These are phyloP conservation scores for Stenoptilia bipunctidactyla DNA, from an alignment of 2,888 invertebrate genomes.

Conservation along the genomic window DNA sequence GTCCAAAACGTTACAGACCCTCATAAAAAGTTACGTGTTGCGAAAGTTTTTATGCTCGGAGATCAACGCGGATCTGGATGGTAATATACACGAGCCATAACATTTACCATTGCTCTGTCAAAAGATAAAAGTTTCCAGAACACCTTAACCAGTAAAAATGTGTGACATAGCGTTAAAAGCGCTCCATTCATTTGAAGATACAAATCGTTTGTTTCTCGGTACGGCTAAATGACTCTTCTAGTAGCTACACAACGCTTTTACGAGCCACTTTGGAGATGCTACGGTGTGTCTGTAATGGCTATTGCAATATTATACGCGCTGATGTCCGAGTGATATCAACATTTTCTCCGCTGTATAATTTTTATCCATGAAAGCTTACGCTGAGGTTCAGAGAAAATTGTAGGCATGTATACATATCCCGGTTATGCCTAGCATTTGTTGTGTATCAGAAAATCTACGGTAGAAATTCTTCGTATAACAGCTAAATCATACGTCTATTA, in stretches of 20 bases:
- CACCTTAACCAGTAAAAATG: slow-evolving; percentile 55
- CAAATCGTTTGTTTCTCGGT: slow-evolving; percentile 59
- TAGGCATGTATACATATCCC: slow-evolving; percentile 16
- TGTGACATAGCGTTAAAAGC: slow-evolving; percentile 46
- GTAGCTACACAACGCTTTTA: slow-evolving; percentile 64
- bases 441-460: slow-evolving; percentile 39
- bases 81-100: slow-evolving; percentile 9
- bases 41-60: slow-evolving; percentile 38
- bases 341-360: slow-evolving; percentile 57
- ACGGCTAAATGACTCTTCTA: slow-evolving; percentile 68
- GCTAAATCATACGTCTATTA: background rate
- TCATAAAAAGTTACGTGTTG: slow-evolving; percentile 22
- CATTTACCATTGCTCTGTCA: slow-evolving; percentile 36
- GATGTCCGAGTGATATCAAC: slow-evolving; percentile 57
- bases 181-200: slow-evolving; percentile 57
- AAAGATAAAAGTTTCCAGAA: slow-evolving; percentile 53
- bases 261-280: slow-evolving; percentile 64
- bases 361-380: slow-evolving; percentile 48
- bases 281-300: slow-evolving; percentile 61
- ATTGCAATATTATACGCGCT: slow-evolving; percentile 64
- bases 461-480: background rate
- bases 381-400: slow-evolving; percentile 59
- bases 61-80: slow-evolving; percentile 30
- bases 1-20: slow-evolving; percentile 4
- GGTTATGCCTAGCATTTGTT: slow-evolving; percentile 42